phyloP scores from a whole-genome alignment of 2,888 invertebrate species.

The Rhingia campestris region DNA sequence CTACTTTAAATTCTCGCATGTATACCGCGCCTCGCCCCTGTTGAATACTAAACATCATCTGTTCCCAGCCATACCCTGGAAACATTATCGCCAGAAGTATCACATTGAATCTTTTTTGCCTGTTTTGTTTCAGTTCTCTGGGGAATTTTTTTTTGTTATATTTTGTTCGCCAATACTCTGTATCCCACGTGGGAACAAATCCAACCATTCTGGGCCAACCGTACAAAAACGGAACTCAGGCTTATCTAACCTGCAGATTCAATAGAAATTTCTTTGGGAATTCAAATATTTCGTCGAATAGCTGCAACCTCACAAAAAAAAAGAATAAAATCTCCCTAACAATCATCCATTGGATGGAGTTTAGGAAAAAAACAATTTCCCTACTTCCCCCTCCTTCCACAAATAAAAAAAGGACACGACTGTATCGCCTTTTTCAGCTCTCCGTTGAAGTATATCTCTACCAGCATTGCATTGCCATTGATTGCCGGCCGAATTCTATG shows the following conservation, averaged over 20 bases:
- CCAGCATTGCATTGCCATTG: not conserved
- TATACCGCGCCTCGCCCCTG: too few relatives aligned
- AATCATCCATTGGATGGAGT: constrained; percentile 2
- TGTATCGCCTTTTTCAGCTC: constrained; percentile 53
- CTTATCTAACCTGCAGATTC: constrained; percentile 68
- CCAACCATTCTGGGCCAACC: constrained; percentile 25
- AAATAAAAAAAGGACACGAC: constrained; percentile 40
- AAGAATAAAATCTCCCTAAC: constrained; percentile 19
- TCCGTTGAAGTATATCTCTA: not conserved
- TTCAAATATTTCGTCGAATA: constrained; percentile 64
- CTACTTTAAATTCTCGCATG: too few relatives aligned
- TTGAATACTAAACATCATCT: too few relatives aligned
- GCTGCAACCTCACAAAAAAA: constrained; percentile 16
- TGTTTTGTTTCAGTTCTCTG: constrained; percentile 45
- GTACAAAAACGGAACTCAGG: constrained; percentile 14
- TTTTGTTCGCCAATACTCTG: constrained; percentile 7
- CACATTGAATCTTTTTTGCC: constrained; percentile 41
- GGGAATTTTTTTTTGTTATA: constrained; percentile 12
- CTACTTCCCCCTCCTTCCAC: not conserved
- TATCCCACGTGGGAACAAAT: not conserved
- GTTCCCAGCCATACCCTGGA: constrained; percentile 9
- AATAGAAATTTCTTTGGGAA: constrained; percentile 54
- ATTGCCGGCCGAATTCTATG: not conserved
- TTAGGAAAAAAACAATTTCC: constrained; percentile 29
- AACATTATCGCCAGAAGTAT: constrained; percentile 53